Percentiles rank a stretch among this genome's conserved stretches.
phyloP scores from a whole-genome alignment of 2,113 vertebrate species.

The Cephalopholis sonnerati region DNA sequence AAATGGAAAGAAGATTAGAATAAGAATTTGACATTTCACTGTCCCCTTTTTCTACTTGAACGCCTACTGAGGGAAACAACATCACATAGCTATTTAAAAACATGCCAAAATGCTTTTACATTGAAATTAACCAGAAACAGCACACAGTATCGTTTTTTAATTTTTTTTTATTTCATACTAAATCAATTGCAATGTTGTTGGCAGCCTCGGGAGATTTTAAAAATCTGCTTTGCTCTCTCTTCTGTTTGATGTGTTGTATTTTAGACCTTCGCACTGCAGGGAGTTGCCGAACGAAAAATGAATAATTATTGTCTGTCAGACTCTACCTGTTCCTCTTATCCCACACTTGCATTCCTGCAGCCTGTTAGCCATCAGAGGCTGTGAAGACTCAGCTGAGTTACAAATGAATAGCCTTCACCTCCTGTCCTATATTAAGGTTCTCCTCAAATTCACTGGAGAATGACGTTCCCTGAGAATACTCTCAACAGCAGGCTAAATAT shows the following conservation, averaged over 20 bases:
- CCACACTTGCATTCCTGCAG: not conserved
- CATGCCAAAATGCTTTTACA: conserved; percentile 25
- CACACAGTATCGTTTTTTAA: not conserved
- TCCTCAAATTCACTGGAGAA: conserved; percentile 62
- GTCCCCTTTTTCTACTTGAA: conserved; percentile 12
- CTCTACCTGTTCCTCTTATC: conserved; percentile 34
- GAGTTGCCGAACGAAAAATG: conserved; percentile 45
- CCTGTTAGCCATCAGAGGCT: conserved; percentile 36
- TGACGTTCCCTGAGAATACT: conserved; percentile 43
- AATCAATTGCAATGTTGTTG: conserved; percentile 40
- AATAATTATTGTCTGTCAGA: conserved; percentile 46
- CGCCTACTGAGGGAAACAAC: conserved; percentile 29
- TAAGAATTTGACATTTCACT: conserved; percentile 39
- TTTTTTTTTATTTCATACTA: conserved; percentile 19
- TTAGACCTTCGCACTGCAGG: conserved; percentile 50
- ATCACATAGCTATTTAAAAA: conserved; percentile 40
- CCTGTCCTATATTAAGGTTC: conserved; percentile 61
- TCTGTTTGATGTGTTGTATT: conserved; percentile 57
- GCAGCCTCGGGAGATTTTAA: conserved; percentile 21
- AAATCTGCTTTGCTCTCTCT: conserved; percentile 31
- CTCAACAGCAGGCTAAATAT: conserved; percentile 62
- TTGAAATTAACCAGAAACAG: conserved; percentile 39
- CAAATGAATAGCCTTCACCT: conserved; percentile 60
- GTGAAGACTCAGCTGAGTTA: conserved; percentile 26
- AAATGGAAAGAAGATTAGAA: conserved; percentile 58